phyloP scores from a whole-genome alignment of 92 coral and sea anemone genomes.

The Porites cylindrica region DNA sequence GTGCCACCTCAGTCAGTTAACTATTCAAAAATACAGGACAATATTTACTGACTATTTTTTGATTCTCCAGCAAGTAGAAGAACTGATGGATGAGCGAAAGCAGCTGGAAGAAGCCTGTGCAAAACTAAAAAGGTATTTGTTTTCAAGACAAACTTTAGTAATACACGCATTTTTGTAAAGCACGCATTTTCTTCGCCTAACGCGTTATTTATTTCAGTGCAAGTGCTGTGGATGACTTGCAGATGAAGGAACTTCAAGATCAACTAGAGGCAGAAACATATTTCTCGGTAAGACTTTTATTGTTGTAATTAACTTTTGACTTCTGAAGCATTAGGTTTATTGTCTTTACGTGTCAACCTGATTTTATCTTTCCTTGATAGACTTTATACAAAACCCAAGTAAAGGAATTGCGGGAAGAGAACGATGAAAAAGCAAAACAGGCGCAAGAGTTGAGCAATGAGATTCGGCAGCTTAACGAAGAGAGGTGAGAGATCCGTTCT shows the following conservation, averaged over 20 bases:
- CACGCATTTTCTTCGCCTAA: neutral
- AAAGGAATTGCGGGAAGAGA: slow-evolving; percentile 94
- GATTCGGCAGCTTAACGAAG: slow-evolving; percentile 86
- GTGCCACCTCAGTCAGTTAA: neutral
- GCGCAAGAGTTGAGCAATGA: slow-evolving; percentile 78
- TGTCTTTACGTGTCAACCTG: neutral
- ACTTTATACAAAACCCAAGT: slow-evolving; percentile 98
- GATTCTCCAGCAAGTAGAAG: slow-evolving; percentile 81
- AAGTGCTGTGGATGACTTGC: slow-evolving; percentile 98
- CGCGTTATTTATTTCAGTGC: slow-evolving; percentile 67
- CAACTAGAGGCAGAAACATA: slow-evolving; percentile 98
- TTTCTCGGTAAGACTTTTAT: slow-evolving; percentile 78
- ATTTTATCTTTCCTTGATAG: slow-evolving; percentile 34
- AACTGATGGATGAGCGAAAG: slow-evolving; percentile 86
- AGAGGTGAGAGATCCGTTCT: slow-evolving; percentile 65
- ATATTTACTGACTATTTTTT: neutral
- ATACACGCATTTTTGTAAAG: neutral
- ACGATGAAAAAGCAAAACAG: slow-evolving; percentile 89
- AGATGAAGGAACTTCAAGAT: slow-evolving; percentile 96
- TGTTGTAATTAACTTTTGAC: neutral
- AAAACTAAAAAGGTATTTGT: slow-evolving; percentile 84
- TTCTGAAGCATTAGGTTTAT: neutral
- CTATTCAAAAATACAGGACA: no score
- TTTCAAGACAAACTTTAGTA: neutral
- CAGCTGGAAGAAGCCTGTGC: slow-evolving; percentile 94